Conservation (phyloP, 2,888 invertebrate genomes). For the Phanerotoma sp. region DNA sequence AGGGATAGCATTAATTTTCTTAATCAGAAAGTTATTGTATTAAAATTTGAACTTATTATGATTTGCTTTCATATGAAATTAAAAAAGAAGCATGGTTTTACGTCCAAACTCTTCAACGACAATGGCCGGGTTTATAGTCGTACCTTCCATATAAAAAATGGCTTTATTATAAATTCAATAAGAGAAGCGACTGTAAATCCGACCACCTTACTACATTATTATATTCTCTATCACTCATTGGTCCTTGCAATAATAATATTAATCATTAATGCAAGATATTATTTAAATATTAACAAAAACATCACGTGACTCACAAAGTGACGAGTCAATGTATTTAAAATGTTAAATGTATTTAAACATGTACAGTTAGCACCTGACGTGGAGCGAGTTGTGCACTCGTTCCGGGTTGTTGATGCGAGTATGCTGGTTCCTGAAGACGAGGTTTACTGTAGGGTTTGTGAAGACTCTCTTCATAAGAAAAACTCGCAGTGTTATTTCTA, state of each 20-base stretch:
- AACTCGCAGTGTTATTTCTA: constrained; percentile 77
- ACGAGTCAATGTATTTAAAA: constrained; percentile 3
- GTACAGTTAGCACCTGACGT: constrained; percentile 55
- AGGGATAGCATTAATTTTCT: no score
- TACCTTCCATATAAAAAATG: not conserved
- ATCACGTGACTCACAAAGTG: constrained; percentile 1
- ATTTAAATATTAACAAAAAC: not conserved
- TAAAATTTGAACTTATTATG: no score
- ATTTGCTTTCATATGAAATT: no score
- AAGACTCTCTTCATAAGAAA: constrained; percentile 53
- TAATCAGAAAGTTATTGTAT: no score
- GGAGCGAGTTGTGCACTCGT: constrained; percentile 49
- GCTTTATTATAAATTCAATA: not conserved
- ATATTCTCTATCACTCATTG: constrained; percentile 26
- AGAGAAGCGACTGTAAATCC: constrained; percentile 19
- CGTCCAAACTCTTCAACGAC: no score
- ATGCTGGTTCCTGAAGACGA: constrained; percentile 50
- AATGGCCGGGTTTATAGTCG: constrained; percentile 10
- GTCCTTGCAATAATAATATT: not conserved
- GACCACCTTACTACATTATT: constrained; percentile 26
- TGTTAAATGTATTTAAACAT: constrained; percentile 46
- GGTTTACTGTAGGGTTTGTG: constrained; percentile 55
- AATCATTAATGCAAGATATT: not conserved
- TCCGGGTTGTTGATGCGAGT: constrained; percentile 50
- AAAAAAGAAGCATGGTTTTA: no score